Conservation (phyloP, 2,113 vertebrate species). For the Hassar affinis region DNA sequence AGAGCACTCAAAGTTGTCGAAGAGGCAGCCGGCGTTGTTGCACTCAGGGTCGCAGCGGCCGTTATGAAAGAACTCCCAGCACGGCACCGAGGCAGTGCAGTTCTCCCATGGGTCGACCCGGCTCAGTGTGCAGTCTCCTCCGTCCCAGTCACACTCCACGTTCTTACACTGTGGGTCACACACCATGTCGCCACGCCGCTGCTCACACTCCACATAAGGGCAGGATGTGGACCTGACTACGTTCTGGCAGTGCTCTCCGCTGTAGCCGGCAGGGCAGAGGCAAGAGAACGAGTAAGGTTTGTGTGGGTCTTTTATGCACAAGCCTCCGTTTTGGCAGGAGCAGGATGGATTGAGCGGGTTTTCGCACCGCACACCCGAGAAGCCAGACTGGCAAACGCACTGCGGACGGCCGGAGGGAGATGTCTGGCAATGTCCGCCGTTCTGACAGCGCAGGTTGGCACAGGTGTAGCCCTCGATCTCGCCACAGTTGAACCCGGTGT, state of each 20-base stretch:
- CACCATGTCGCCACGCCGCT: constrained; percentile 72
- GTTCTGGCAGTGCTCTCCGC: constrained; percentile 77
- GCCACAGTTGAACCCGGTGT: constrained; percentile 81
- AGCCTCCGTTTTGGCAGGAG: constrained; percentile 82
- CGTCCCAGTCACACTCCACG: constrained; percentile 87
- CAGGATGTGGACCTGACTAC: constrained; percentile 53
- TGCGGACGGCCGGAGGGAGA: constrained; percentile 65
- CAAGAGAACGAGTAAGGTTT: constrained; percentile 75
- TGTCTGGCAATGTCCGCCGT: constrained; percentile 79
- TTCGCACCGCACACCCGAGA: constrained; percentile 76
- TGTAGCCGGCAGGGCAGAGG: constrained; percentile 70
- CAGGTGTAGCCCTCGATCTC: constrained; percentile 75
- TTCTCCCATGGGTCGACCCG: constrained; percentile 82
- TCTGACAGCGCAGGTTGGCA: constrained; percentile 78
- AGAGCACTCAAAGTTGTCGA: constrained; percentile 88
- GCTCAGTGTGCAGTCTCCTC: constrained; percentile 87
- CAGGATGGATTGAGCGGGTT: constrained; percentile 62
- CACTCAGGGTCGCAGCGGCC: constrained; percentile 83
- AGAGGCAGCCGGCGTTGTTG: constrained; percentile 85
- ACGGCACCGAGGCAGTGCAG: constrained; percentile 75
- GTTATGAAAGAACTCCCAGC: constrained; percentile 86
- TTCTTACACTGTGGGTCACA: constrained; percentile 87
- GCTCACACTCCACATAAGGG: constrained; percentile 71
- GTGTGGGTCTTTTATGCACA: constrained; percentile 72
- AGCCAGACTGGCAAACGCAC: constrained; percentile 79